A percentile compares a stretch with the other conserved stretches of the same genome.
Conservation (phyloP, 1,140 invertebrate genomes). For the Belonocnema kinseyi region DNA sequence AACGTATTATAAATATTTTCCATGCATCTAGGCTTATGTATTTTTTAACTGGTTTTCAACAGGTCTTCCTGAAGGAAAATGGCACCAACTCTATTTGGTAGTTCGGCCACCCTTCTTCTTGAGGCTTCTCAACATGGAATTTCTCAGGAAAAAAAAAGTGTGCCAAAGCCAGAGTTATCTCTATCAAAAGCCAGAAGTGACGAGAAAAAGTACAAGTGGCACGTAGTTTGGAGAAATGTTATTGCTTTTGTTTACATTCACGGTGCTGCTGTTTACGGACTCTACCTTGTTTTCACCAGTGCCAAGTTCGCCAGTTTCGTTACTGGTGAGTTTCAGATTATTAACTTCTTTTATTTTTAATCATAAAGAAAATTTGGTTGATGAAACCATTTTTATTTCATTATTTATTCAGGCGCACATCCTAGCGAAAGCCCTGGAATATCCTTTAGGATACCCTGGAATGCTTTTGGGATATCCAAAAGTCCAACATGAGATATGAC, state of each 20-base stretch:
- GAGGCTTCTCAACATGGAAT: constrained; percentile 70
- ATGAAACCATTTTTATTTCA: not conserved
- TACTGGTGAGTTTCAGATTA: constrained; percentile 74
- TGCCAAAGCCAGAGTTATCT: constrained; percentile 42
- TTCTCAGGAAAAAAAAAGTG: constrained; percentile 51
- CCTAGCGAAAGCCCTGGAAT: too few species aligned
- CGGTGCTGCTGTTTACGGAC: constrained; percentile 78
- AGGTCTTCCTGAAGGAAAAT: constrained; percentile 57
- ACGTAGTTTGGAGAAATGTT: constrained; percentile 85
- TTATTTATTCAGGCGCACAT: too few species aligned
- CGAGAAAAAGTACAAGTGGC: constrained; percentile 74
- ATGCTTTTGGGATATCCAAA: too few species aligned
- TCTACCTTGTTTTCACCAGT: constrained; percentile 77
- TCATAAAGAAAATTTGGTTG: constrained; percentile 28
- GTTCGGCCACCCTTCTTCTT: constrained; percentile 68
- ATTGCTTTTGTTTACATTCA: constrained; percentile 82
- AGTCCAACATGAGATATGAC: too few species aligned
- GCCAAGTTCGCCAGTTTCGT: constrained; percentile 74
- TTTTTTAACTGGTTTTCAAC: constrained; percentile 43
- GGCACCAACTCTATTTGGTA: constrained; percentile 74
- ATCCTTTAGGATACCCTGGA: too few species aligned
- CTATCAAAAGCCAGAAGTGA: constrained; percentile 52
- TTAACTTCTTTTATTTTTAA: constrained; percentile 31
- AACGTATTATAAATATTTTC: constrained; percentile 16
- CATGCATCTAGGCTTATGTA: not conserved